Percentiles rank a stretch among this genome's conserved stretches.
Evolutionary conservation across 2,888 invertebrate species (phyloP).

Genomic region (Ferrisia virgata): DNA sequence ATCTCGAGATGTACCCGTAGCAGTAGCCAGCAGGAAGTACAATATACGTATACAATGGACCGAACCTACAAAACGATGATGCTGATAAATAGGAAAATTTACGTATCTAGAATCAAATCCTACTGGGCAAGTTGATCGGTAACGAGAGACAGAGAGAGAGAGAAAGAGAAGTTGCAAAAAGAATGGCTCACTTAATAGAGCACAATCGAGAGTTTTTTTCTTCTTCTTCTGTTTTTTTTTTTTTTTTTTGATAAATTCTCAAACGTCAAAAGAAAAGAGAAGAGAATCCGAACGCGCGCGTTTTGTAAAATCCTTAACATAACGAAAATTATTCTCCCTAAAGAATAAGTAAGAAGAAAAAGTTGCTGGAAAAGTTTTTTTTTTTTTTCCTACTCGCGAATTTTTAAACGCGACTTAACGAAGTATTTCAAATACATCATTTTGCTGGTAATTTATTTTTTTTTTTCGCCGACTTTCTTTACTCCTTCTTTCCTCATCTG

Average conservation of each 20-base stretch:
- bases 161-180: no score
- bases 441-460: conserved; percentile 4
- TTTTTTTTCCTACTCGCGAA: not conserved
- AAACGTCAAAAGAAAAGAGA: not conserved
- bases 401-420: conserved; percentile 17
- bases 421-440: conserved; percentile 17
- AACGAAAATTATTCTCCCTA: conserved; percentile 1
- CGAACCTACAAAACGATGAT: no score
- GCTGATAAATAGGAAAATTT: no score
- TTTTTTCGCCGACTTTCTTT: not conserved
- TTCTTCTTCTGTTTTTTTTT: no score
- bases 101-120: no score
- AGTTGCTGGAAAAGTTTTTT: not conserved
- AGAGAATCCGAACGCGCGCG: not conserved
- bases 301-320: not conserved
- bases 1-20: no score
- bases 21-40: no score
- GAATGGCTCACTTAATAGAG: not conserved
- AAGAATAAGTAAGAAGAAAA: not conserved
- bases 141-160: not conserved
- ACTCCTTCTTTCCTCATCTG: not conserved
- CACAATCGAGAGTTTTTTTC: not conserved
- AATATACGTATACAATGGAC: no score
- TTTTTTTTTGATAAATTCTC: not conserved
- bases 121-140: not conserved